phyloP scores from a whole-genome alignment of 2,113 vertebrate species.

The Osmerus eperlanus region DNA sequence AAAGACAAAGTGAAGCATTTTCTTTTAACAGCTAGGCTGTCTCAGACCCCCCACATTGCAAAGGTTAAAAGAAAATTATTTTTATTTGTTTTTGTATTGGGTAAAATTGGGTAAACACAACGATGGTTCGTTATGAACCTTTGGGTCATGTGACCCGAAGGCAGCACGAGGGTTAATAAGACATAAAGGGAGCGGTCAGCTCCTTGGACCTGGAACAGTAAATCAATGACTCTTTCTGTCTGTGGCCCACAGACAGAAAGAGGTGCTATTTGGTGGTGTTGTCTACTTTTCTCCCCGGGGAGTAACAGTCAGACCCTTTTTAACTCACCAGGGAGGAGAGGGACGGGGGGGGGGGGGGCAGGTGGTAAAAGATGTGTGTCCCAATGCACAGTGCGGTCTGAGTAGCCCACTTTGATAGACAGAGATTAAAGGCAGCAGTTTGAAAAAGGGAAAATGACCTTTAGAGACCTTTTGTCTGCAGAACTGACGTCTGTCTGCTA shows the following conservation, averaged over 20 bases:
- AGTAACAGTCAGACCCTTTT: background rate
- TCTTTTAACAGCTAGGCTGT: no score
- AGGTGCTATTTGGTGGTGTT: background rate
- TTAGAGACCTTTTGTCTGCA: slow-evolving; percentile 35
- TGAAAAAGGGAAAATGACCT: slow-evolving; percentile 54
- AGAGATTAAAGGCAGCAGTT: slow-evolving; percentile 56
- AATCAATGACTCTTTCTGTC: background rate
- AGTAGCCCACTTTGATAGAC: slow-evolving; percentile 51
- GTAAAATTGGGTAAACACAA: no score
- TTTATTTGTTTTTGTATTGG: no score
- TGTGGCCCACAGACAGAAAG: background rate
- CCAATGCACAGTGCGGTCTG: slow-evolving; percentile 30
- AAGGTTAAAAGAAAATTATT: no score
- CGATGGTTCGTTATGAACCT: no score
- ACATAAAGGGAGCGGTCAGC: background rate
- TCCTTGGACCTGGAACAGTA: background rate
- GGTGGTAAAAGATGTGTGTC: slow-evolving; percentile 16
- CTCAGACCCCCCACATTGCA: no score
- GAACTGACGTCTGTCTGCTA: slow-evolving; percentile 10
- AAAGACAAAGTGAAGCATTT: no score
- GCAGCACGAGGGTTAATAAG: no score
- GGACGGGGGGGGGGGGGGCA: slow-evolving; percentile 7
- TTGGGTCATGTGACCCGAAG: no score
- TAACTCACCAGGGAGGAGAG: background rate
- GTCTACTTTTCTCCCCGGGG: background rate